Percentiles rank a stretch among this genome's conserved stretches.
These are phyloP conservation scores for Nasua narica DNA, from an alignment of 2,797 vertebrate species.

Conservation along the genomic window DNA sequence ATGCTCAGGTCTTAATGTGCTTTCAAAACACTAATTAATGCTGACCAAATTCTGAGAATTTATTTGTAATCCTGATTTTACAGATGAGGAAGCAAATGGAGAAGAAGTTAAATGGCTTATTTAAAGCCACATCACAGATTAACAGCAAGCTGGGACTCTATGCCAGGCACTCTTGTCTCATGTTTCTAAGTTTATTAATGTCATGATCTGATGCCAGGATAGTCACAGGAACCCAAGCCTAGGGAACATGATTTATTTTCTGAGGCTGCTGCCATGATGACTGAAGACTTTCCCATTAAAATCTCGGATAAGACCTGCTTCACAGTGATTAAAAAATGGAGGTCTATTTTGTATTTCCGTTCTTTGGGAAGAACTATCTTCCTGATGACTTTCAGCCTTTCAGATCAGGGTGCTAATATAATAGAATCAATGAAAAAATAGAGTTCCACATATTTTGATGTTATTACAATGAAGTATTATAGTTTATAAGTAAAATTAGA, in stretches of 20 bases:
- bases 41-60: conserved; percentile 47
- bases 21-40: conserved; percentile 58
- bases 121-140: conserved; percentile 42
- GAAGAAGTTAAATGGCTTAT: conserved; percentile 59
- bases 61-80: conserved; percentile 67
- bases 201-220: background rate
- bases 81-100: conserved; percentile 51
- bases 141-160: background rate
- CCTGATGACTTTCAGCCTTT: background rate
- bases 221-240: background rate
- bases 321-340: background rate
- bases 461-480: background rate
- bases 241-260: background rate
- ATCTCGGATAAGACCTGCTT: background rate
- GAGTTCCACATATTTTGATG: background rate
- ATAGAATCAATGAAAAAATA: background rate
- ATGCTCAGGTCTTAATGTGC: background rate
- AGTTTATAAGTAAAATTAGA: background rate
- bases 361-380: background rate
- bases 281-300: background rate
- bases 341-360: background rate
- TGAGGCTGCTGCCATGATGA: background rate
- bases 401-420: background rate
- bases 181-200: conserved; percentile 26
- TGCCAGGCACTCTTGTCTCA: background rate